Percentiles rank a stretch among this genome's conserved stretches.
Conservation (phyloP, 2,797 vertebrate genomes). For the Liasis olivaceus region DNA sequence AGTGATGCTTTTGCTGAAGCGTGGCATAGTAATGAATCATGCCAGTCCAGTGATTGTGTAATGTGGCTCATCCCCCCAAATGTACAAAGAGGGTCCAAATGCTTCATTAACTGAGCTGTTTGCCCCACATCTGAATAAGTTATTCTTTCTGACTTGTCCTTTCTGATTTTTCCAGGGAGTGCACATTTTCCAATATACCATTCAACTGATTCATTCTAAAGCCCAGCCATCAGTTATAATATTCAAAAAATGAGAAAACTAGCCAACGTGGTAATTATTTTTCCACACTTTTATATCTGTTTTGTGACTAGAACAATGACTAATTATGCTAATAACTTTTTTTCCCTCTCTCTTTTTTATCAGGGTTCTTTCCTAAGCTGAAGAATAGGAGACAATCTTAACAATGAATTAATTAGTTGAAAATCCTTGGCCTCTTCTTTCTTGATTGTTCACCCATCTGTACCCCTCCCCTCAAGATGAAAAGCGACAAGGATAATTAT, state of each 20-base stretch:
- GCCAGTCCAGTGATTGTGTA: background rate
- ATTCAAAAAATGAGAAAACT: conserved; percentile 2
- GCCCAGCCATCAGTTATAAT: background rate
- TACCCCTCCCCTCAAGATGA: conserved; percentile 49
- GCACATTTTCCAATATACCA: background rate
- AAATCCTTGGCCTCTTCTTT: conserved; percentile 66
- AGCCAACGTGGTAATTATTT: conserved; percentile 21
- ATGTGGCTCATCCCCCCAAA: background rate
- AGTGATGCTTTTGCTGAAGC: background rate
- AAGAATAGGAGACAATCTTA: conserved; percentile 69
- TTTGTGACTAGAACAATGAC: conserved; percentile 64
- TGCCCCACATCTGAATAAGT: background rate
- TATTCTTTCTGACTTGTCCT: background rate
- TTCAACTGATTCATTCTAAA: conserved; percentile 5
- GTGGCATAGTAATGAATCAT: background rate
- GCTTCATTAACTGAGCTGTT: background rate
- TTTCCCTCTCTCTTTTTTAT: conserved; percentile 56
- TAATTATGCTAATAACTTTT: conserved; percentile 72
- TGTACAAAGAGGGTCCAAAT: background rate
- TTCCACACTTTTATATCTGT: conserved; percentile 14
- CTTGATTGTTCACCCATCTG: conserved; percentile 49
- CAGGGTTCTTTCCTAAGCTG: conserved; percentile 52
- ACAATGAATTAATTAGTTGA: conserved; percentile 67
- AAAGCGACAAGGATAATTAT: conserved; percentile 52
- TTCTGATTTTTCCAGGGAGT: background rate